Evolutionary conservation across 2,888 invertebrate species (phyloP).

Genomic region (Athalia rosae): DNA sequence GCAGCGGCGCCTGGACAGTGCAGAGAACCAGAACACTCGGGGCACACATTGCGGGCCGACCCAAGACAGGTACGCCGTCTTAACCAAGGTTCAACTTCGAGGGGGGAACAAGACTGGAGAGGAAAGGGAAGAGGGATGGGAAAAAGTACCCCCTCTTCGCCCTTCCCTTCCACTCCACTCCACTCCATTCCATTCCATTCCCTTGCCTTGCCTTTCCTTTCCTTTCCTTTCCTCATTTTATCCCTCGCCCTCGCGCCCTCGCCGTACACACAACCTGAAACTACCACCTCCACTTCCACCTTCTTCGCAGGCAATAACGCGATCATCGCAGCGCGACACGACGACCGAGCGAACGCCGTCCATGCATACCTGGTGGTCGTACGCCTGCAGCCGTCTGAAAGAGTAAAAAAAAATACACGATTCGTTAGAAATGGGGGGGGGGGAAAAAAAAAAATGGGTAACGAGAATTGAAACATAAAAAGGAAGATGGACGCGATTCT

Average conservation of each 20-base stretch:
- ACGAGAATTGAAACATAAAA: too few species aligned
- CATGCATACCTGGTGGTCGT: too few species aligned
- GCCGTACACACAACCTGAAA: background rate
- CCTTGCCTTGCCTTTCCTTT: slow-evolving; percentile 30
- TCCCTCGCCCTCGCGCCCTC: slow-evolving; percentile 10
- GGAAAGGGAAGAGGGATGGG: too few species aligned
- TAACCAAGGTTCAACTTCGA: slow-evolving; percentile 44
- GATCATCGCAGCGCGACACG: too few species aligned
- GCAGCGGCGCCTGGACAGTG: background rate
- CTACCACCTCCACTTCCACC: background rate
- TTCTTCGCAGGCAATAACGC: background rate
- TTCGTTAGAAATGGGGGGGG: background rate
- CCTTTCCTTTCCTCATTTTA: slow-evolving; percentile 3
- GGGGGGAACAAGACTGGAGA: slow-evolving; percentile 14
- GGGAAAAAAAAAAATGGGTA: too few species aligned
- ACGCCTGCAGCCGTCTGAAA: slow-evolving; percentile 30
- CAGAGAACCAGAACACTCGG: slow-evolving; percentile 10
- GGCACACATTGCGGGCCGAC: slow-evolving; percentile 32
- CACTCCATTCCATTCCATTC: too few species aligned
- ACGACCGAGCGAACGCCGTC: background rate
- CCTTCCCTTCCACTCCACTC: slow-evolving; percentile 15
- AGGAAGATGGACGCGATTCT: too few species aligned
- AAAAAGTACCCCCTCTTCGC: background rate
- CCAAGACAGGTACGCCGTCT: slow-evolving; percentile 47
- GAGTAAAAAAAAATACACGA: background rate